Base-by-base conservation (phyloP, 2,888 invertebrate genomes). In the Temnothorax ravouxi region DNA sequence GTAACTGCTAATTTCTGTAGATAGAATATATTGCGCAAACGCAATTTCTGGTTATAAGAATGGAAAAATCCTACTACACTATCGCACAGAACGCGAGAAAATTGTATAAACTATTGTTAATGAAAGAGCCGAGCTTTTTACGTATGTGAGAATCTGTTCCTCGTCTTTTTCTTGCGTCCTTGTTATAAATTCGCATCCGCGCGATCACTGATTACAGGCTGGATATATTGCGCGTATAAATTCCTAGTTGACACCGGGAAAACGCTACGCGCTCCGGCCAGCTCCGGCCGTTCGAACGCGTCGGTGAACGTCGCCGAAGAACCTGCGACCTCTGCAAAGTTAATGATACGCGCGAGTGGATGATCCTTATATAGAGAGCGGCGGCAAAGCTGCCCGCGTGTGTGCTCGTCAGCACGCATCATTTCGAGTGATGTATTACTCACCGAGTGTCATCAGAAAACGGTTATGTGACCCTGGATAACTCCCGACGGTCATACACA, bases 381-480 rank as follows among this genome's bases (percentile, higher is more conserved):
- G 38, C 69, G 62, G 76, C 79, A 41, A 47, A 66, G 71, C 25
- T 69, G 44, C 9, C 67, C 72, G 62, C 61, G 29, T 29, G 79
- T 77, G 41, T 56, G 67, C 59, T 84, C 76, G 64, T 79, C 85
- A 81, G 52, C 41, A 8, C 9, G 34, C 84, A 66, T 87, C 87
- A 76, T 86, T 52, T 83, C 77, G 79, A 83, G 76, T 83, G 86
- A 89, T 71, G 80, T 67, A 86, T 85, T 82, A 84, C 71, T 81
- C 72, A 59, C 56, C 34, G 72, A 83, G 80, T 87, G 85, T 87
- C 86, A 87, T 88, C 88, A n/a, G 79, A 69, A 86, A 90, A 89
- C 86, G 85, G 87, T 90, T 87, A 84, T 62, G 84, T 86, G 90
- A 89, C 89, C 90, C 77, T 67, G 47, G 81, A 54, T 59, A 81